phyloP scores from a whole-genome alignment of 2,113 vertebrate species.

The Atherinomorus stipes region DNA sequence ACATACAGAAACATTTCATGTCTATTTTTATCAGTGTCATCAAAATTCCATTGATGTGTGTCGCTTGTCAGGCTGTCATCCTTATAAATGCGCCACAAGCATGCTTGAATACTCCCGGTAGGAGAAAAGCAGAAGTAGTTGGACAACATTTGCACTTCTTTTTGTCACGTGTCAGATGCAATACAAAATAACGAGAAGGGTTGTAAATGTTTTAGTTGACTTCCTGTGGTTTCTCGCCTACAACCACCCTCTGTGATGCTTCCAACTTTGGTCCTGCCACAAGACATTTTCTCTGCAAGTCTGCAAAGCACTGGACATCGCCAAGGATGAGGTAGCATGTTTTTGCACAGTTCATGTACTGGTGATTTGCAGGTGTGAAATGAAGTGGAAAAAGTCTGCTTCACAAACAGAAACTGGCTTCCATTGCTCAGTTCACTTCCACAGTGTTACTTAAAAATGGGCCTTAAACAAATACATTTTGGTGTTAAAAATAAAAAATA shows the following conservation, averaged over 20 bases:
- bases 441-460: too few species aligned
- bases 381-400: not conserved
- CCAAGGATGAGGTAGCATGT: too few species aligned
- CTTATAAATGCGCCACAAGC: slow-evolving; percentile 1
- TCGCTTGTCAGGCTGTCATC: slow-evolving; percentile 25
- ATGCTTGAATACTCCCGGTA: slow-evolving; percentile 18
- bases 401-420: not conserved
- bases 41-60: slow-evolving; percentile 16
- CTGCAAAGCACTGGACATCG: not conserved
- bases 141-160: slow-evolving; percentile 1
- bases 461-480: too few species aligned
- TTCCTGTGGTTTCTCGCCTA: slow-evolving; percentile 1
- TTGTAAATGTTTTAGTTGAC: slow-evolving; percentile 44
- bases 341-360: not conserved
- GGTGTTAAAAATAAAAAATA: too few species aligned
- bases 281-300: slow-evolving; percentile 3
- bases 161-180: slow-evolving; percentile 37
- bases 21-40: slow-evolving; percentile 38
- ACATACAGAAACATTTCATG: slow-evolving; percentile 16
- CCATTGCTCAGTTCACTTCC: too few species aligned
- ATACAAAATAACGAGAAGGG: slow-evolving; percentile 4
- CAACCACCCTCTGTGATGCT: slow-evolving; percentile 1
- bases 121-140: slow-evolving; percentile 10
- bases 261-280: slow-evolving; percentile 4
- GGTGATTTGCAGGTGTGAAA: slow-evolving; percentile 1